Conservation (phyloP, 1,140 invertebrate genomes). For the Melanaphis sacchari region DNA sequence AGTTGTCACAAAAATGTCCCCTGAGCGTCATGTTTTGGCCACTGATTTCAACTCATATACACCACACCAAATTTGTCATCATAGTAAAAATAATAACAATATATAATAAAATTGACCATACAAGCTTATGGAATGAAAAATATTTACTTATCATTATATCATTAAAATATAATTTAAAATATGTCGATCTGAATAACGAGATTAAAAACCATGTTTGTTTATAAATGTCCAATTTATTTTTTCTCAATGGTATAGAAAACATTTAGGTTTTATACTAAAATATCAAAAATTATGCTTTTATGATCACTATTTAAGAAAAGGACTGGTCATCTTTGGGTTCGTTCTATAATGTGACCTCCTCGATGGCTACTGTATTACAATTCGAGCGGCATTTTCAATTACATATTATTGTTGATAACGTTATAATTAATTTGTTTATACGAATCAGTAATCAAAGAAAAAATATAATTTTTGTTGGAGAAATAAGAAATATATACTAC, state of each 20-base stretch:
- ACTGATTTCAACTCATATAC: background rate
- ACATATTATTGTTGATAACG: too few species aligned
- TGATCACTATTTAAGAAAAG: too few species aligned
- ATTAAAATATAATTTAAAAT: too few species aligned
- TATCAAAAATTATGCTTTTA: background rate
- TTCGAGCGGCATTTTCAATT: too few species aligned
- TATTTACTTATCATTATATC: too few species aligned
- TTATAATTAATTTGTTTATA: too few species aligned
- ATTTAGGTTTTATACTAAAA: background rate
- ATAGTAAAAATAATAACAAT: background rate
- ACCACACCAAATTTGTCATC: background rate
- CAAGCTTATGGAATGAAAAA: background rate
- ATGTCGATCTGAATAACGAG: background rate
- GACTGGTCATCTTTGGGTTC: too few species aligned
- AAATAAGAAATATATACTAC: background rate
- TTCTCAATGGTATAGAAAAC: too few species aligned
- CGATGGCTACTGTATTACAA: too few species aligned
- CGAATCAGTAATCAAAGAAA: too few species aligned
- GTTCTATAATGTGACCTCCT: too few species aligned
- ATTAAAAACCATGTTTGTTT: background rate
- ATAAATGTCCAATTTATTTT: background rate
- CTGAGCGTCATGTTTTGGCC: background rate
- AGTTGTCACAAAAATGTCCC: constrained; percentile 18
- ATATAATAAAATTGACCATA: background rate
- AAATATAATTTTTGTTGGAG: too few species aligned